phyloP scores from a whole-genome alignment of 1,140 invertebrate genomes.

The Tenebrio molitor region DNA sequence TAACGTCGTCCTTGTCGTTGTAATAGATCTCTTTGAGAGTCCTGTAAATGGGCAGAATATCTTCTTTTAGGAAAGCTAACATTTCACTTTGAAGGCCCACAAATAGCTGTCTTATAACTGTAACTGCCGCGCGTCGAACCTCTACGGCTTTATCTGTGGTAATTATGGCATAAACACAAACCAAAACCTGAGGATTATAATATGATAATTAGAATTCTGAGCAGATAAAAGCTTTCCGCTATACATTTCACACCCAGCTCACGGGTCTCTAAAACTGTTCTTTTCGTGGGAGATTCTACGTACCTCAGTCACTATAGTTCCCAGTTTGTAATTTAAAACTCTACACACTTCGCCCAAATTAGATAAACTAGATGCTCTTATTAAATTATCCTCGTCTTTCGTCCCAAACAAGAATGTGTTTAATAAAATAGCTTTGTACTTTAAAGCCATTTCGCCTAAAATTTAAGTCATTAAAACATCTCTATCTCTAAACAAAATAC shows the following conservation, averaged over 20 bases:
- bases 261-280: conserved; percentile 1
- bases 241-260: conserved; percentile 7
- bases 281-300: conserved; percentile 1
- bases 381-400: conserved; percentile 79
- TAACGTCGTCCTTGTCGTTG: conserved; percentile 76
- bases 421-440: conserved; percentile 79
- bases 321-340: conserved; percentile 80
- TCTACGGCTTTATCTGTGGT: conserved; percentile 78
- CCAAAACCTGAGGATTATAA: conserved; percentile 72
- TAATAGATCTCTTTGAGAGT: conserved; percentile 76
- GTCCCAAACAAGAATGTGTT: conserved; percentile 80
- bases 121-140: conserved; percentile 83
- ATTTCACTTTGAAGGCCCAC: conserved; percentile 80
- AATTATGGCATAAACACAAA: conserved; percentile 77
- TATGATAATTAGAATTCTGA: conserved; percentile 35
- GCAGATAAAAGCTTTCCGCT: conserved; percentile 15
- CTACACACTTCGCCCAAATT: conserved; percentile 89
- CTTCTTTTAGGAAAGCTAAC: conserved; percentile 74
- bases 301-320: conserved; percentile 78
- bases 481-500: too few species aligned
- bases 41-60: conserved; percentile 78
- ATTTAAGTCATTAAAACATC: conserved; percentile 46
- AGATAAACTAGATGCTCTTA: conserved; percentile 86
- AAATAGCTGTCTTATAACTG: conserved; percentile 80
- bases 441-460: conserved; percentile 80